Conservation (phyloP, 2,113 vertebrate species). For the Ammodytes dubius region DNA sequence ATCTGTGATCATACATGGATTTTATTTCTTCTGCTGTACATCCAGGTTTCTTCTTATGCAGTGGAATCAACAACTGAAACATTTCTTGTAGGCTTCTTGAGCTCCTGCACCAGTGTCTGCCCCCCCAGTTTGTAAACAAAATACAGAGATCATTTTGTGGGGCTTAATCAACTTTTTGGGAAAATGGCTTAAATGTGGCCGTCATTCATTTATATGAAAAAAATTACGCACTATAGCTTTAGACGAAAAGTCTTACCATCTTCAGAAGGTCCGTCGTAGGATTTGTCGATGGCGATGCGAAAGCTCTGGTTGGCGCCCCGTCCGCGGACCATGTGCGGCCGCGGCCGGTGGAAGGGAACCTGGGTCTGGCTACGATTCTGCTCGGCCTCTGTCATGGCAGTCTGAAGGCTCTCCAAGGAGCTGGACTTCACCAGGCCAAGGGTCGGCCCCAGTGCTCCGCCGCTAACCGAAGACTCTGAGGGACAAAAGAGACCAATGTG, state of each 20-base stretch:
- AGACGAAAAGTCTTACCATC: slow-evolving; percentile 84
- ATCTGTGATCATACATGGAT: too few relatives aligned
- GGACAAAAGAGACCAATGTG: not conserved
- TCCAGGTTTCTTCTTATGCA: too few relatives aligned
- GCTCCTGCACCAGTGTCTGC: too few relatives aligned
- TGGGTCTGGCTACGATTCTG: slow-evolving; percentile 81
- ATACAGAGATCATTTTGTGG: too few relatives aligned
- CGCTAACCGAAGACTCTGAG: slow-evolving; percentile 68
- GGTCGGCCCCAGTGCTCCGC: slow-evolving; percentile 89
- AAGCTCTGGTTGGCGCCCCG: slow-evolving; percentile 95
- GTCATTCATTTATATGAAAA: too few relatives aligned
- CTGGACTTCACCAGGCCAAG: slow-evolving; percentile 96
- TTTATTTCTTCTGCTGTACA: too few relatives aligned
- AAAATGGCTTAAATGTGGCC: too few relatives aligned
- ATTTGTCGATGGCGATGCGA: slow-evolving; percentile 94
- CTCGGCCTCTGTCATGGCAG: slow-evolving; percentile 90
- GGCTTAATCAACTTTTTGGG: too few relatives aligned
- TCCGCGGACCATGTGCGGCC: slow-evolving; percentile 91
- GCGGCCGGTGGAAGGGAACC: slow-evolving; percentile 91
- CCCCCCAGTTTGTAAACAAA: too few relatives aligned
- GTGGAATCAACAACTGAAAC: too few relatives aligned
- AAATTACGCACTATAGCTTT: too few relatives aligned
- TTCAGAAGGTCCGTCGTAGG: slow-evolving; percentile 93
- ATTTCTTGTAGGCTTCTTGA: too few relatives aligned
- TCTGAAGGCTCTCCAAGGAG: slow-evolving; percentile 96